Evolutionary conservation across 2,888 invertebrate genomes (phyloP).

Genomic region (Rotaria magnacalcarata): DNA sequence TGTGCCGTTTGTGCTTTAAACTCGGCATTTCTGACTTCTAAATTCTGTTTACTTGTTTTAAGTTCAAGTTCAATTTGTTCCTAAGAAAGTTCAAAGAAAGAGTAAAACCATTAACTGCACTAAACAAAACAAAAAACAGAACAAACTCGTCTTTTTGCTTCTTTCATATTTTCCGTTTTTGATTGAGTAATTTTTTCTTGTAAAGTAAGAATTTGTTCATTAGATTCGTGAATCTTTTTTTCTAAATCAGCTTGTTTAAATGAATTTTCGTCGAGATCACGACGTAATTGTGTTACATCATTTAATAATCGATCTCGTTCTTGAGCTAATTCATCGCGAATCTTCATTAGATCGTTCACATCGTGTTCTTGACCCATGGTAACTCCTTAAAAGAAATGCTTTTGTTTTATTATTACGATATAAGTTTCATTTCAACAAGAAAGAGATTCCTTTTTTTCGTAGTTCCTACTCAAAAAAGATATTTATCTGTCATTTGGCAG

Average conservation of each 20-base stretch:
- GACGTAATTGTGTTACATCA: slow-evolving; percentile 56
- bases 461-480: background rate
- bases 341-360: slow-evolving; percentile 58
- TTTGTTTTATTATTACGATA: no score
- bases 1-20: slow-evolving; percentile 60
- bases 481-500: background rate
- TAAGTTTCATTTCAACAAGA: no score
- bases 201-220: slow-evolving; percentile 1
- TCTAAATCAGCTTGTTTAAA: slow-evolving; percentile 53
- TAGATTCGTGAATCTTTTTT: slow-evolving; percentile 46
- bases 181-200: slow-evolving; percentile 25
- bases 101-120: no score
- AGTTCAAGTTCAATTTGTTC: slow-evolving; percentile 66
- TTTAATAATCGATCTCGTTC: slow-evolving; percentile 65
- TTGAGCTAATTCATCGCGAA: slow-evolving; percentile 68
- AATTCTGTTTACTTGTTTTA: slow-evolving; percentile 60
- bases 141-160: slow-evolving; percentile 26
- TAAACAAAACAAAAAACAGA: no score
- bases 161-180: slow-evolving; percentile 27
- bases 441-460: no score
- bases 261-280: slow-evolving; percentile 52
- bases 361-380: slow-evolving; percentile 59
- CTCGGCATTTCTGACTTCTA: slow-evolving; percentile 61
- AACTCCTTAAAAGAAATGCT: background rate
- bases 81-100: slow-evolving; percentile 46